These are phyloP conservation scores for Thamnophis elegans DNA, from an alignment of 2,797 vertebrate genomes.

Conservation along the genomic window DNA sequence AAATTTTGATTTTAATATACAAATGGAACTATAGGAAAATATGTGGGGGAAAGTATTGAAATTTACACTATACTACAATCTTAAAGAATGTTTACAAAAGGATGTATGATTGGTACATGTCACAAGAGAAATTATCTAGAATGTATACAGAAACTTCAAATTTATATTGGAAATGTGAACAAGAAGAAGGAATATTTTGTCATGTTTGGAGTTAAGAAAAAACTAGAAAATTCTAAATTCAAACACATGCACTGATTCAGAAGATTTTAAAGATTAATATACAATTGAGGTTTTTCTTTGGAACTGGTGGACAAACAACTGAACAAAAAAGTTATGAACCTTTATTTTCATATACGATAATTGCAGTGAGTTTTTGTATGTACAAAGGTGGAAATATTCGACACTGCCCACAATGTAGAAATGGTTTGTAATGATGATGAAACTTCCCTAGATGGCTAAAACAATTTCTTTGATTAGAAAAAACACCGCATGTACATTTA, in stretches of 20 bases:
- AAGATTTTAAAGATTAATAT: background rate
- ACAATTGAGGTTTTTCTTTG: background rate
- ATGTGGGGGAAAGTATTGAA: background rate
- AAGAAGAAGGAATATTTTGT: background rate
- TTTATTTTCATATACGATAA: background rate
- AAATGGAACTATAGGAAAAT: background rate
- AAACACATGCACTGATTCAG: background rate
- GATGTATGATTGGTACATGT: background rate
- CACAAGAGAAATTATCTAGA: background rate
- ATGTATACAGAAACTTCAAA: background rate
- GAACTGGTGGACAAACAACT: background rate
- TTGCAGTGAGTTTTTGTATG: background rate
- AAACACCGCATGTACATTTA: background rate
- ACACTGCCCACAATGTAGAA: background rate
- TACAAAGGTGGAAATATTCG: background rate
- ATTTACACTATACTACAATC: background rate
- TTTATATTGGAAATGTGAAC: background rate
- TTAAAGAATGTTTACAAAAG: background rate
- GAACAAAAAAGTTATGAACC: background rate
- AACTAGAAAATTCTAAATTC: background rate
- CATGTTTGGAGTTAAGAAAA: background rate
- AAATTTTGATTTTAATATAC: background rate
- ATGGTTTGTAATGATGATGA: background rate
- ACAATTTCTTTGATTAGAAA: background rate
- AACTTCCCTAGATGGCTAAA: background rate